Base-by-base conservation (phyloP, 2,797 vertebrate genomes). In the Euthynnus affinis region DNA sequence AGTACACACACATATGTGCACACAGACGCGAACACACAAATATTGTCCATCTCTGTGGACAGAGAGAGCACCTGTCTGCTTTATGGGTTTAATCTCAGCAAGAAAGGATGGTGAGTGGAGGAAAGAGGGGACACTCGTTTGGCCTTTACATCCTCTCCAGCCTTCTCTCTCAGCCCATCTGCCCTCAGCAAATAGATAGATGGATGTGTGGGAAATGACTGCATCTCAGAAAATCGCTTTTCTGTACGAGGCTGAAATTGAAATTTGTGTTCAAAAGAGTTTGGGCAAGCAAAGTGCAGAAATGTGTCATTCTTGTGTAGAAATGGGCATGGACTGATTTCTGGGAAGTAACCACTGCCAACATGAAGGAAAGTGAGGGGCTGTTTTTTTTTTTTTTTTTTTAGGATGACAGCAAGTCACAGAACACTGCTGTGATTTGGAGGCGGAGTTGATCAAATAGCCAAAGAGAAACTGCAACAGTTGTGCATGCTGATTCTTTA, bases 71-170 rank as follows among this genome's bases (percentile, higher is more conserved):
- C 76, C 79, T 82, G 81, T 88, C 78, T 93, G 87, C 84, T 94
- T 94, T 94, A 94, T 92, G 87, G 88, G 81, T 94, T 94, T 94
- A 93, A 94, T 94, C 82, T 91, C 71, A 88, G 74, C 6, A 9
- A 83, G 71, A 86, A 71, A 72, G 27, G 71, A 66, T 67, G 61
- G 75, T 10, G 62, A 74, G 77, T 23, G 59, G 71, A 81, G 64
- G 64, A 70, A 76, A 46, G 69, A 83, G 62, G 71, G 70, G 75
- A 77, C 60, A 29, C 74, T 86, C 64, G 14, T 63, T 85, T 85
- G 84, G 82, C 86, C 81, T 89, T 84, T 82, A 64, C 48, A 27
- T 76, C 82, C 60, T 65, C 77, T 53, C 77, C 65, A 25, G 40
- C 29, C 61, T 53, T 68, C 64, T 65, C n/a, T 74, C 32, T 71